These are phyloP conservation scores for Pararge aegeria DNA, from an alignment of 1,140 invertebrate species.

Conservation along the genomic window DNA sequence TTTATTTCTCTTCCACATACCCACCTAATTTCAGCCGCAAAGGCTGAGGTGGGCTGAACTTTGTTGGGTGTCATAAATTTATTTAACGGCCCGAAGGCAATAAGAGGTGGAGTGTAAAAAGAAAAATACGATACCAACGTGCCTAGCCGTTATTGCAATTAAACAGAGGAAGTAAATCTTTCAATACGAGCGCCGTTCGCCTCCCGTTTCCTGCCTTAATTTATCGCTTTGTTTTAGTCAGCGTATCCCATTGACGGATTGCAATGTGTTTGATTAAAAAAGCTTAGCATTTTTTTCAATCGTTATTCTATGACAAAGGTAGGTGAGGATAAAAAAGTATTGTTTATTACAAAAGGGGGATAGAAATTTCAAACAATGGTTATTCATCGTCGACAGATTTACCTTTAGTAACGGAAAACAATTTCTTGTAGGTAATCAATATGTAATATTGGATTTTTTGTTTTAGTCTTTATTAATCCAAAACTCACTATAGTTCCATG, in stretches of 20 bases:
- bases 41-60: conserved; percentile 71
- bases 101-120: conserved; percentile 78
- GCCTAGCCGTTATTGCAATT: conserved; percentile 80
- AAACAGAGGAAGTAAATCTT: conserved; percentile 80
- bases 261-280: conserved; percentile 77
- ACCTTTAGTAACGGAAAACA: not conserved
- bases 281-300: conserved; percentile 51
- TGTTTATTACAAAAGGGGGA: not conserved
- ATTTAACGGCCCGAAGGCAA: conserved; percentile 78
- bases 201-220: conserved; percentile 72
- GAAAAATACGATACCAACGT: conserved; percentile 79
- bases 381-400: not conserved
- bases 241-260: conserved; percentile 75
- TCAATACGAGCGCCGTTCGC: conserved; percentile 75
- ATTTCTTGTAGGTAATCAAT: too few relatives aligned
- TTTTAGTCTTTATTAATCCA: too few relatives aligned
- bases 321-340: conserved; percentile 8
- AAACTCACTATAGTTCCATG: too few relatives aligned
- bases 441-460: too few relatives aligned
- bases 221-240: conserved; percentile 78
- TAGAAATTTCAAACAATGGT: not conserved
- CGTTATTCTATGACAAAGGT: conserved; percentile 28
- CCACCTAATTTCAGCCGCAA: conserved; percentile 71
- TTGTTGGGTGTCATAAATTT: conserved; percentile 78
- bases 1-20: conserved; percentile 70